Conservation (phyloP, 1,140 invertebrate species). For the Charaxes varanes region DNA sequence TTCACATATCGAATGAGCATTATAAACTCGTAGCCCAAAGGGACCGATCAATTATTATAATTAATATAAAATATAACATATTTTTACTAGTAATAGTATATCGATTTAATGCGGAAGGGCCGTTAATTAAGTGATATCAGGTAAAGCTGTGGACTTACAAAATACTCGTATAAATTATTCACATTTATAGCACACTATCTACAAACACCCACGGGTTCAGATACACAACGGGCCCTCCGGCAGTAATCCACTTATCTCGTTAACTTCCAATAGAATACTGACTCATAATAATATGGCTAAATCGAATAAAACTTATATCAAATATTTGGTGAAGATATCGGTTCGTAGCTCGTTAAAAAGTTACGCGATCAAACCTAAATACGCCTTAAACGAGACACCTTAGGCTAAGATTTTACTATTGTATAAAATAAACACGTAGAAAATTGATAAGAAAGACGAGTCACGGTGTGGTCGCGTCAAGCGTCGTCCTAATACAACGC, state of each 20-base stretch:
- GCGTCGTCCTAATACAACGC: too few relatives aligned
- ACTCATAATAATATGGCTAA: slow-evolving; percentile 71
- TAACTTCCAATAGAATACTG: slow-evolving; percentile 71
- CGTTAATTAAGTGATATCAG: slow-evolving; percentile 59
- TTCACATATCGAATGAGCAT: slow-evolving; percentile 58
- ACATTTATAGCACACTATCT: slow-evolving; percentile 73
- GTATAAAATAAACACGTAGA: slow-evolving; percentile 64
- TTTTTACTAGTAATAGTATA: slow-evolving; percentile 50
- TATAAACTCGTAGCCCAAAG: slow-evolving; percentile 52
- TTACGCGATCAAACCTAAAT: slow-evolving; percentile 57
- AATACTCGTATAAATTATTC: slow-evolving; percentile 73
- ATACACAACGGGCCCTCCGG: slow-evolving; percentile 54
- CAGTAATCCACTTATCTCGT: slow-evolving; percentile 54
- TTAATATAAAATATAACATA: slow-evolving; percentile 71
- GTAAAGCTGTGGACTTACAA: slow-evolving; percentile 71
- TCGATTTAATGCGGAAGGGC: slow-evolving; percentile 56
- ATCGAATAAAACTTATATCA: slow-evolving; percentile 70
- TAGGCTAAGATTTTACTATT: slow-evolving; percentile 56
- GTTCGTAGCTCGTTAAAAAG: slow-evolving; percentile 56
- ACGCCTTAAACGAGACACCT: slow-evolving; percentile 47
- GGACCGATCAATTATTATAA: slow-evolving; percentile 43
- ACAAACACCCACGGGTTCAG: slow-evolving; percentile 62
- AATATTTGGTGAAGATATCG: slow-evolving; percentile 70
- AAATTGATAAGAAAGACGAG: slow-evolving; percentile 53
- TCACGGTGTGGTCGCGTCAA: slow-evolving; percentile 5